Base-by-base conservation (phyloP, 2,888 invertebrate species). In the Neoscelio sp. region DNA sequence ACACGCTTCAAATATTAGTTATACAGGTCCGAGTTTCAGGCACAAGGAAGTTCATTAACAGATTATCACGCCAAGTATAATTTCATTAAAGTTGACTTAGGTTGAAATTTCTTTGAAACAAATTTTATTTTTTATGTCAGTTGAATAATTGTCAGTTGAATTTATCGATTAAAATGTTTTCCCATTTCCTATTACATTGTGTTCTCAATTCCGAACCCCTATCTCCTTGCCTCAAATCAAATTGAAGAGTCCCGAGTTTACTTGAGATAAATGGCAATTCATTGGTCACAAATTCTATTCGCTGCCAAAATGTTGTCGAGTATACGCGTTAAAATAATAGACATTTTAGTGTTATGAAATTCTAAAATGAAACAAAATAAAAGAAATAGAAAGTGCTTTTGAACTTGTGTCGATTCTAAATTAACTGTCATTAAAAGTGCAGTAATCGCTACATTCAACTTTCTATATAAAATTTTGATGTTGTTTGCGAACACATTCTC, bases 1-100 rank as follows among this genome's bases (percentile, higher is more conserved):
- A 46, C 46, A 23, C 13, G 20, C 13, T 62, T 62, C 20, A 62
- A 46, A 33, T 46, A 62, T 62, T 33, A 10, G 38, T 23, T 38
- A 26, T 17, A 2, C 7, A 8, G 38, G 56, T 10, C n/a, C 5
- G 13, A 40, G 8, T 26, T 26, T 26, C 13, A 50, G 18, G 12
- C 13, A 33, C 6, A 15, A 33, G 10, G 52, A 30, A 52, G 38
- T 38, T 38, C 38, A 38, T 38, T 38, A 38, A 38, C 38, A 38
- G 28, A 28, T 28, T 28, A 28, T 28, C n/a, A 28, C n/a, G n/a
- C n/a, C n/a, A n/a, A n/a, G n/a, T n/a, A n/a, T n/a, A n/a, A n/a
- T n/a, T n/a, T n/a, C n/a, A n/a, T n/a, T n/a, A n/a, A n/a, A n/a
- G n/a, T n/a, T n/a, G n/a, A n/a, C n/a, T n/a, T n/a, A n/a, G n/a